Evolutionary conservation across 2,113 vertebrate species (phyloP).

Genomic region (Thymallus thymallus): DNA sequence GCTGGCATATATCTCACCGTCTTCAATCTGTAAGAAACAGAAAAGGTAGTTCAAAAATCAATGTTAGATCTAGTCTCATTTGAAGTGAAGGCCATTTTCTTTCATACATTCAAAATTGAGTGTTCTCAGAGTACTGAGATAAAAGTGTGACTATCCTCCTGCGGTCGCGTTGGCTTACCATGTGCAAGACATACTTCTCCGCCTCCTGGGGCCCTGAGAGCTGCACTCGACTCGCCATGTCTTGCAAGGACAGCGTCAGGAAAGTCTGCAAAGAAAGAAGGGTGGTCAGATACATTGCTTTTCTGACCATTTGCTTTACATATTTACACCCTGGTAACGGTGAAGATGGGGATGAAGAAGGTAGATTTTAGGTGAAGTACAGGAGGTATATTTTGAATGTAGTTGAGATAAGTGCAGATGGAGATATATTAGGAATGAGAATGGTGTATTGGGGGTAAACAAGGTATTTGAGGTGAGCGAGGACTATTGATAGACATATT

Average conservation of each 20-base stretch:
- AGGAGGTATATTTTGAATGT: not conserved
- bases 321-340: not conserved
- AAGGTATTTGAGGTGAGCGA: not conserved
- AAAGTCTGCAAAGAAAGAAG: constrained; percentile 82
- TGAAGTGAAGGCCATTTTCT: not conserved
- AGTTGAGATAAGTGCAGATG: not conserved
- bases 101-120: too few species aligned
- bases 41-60: not conserved
- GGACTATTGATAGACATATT: too few species aligned
- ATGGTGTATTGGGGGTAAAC: not conserved
- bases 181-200: constrained; percentile 98
- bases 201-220: constrained; percentile 94
- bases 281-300: not conserved
- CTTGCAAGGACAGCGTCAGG: constrained; percentile 97
- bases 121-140: not conserved
- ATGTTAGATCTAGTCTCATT: not conserved
- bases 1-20: constrained; percentile 98
- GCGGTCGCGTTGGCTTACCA: constrained; percentile 76
- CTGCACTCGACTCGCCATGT: constrained; percentile 98
- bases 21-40: constrained; percentile 84
- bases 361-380: not conserved
- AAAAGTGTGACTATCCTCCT: not conserved
- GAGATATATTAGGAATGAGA: not conserved
- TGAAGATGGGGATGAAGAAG: not conserved
- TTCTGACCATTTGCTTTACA: not conserved